Percentiles rank a stretch among this genome's conserved stretches.
Conservation (phyloP, 2,113 vertebrate species). For the Cyprinodon brontotheroides region DNA sequence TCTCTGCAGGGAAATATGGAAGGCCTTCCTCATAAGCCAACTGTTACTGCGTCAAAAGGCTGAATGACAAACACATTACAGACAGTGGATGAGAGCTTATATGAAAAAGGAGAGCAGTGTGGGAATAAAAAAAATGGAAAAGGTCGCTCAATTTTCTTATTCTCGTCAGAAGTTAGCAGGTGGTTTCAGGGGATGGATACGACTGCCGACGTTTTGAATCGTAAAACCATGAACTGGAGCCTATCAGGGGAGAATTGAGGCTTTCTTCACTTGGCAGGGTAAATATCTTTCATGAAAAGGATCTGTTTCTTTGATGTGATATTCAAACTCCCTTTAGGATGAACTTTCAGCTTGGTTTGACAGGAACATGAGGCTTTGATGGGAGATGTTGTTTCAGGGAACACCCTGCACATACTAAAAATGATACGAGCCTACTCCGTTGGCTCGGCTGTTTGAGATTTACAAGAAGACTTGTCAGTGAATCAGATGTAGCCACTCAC, state of each 20-base stretch:
- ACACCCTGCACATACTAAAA: constrained; percentile 13
- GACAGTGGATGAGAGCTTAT: not conserved
- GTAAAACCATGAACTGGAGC: constrained; percentile 35
- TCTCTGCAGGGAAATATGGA: constrained; percentile 17
- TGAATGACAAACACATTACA: constrained; percentile 25
- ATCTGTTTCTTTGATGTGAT: constrained; percentile 56
- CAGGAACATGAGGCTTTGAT: constrained; percentile 62
- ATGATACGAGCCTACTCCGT: not conserved
- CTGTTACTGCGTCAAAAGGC: constrained; percentile 24
- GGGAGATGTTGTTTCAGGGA: constrained; percentile 17
- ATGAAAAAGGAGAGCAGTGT: constrained; percentile 15
- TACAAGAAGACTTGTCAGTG: constrained; percentile 29
- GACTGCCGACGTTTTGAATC: constrained; percentile 53
- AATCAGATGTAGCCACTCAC: constrained; percentile 50
- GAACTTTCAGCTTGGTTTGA: constrained; percentile 63
- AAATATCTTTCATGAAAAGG: constrained; percentile 51
- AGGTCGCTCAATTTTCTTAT: constrained; percentile 26
- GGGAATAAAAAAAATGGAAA: constrained; percentile 6
- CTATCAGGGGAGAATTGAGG: constrained; percentile 38
- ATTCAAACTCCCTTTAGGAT: constrained; percentile 52
- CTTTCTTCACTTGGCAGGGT: constrained; percentile 42
- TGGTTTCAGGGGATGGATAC: constrained; percentile 39
- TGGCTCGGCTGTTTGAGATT: constrained; percentile 24
- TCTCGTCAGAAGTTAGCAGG: constrained; percentile 48
- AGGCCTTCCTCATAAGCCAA: constrained; percentile 16